phyloP scores from a whole-genome alignment of 2,797 vertebrate genomes.

The Betta splendens region DNA sequence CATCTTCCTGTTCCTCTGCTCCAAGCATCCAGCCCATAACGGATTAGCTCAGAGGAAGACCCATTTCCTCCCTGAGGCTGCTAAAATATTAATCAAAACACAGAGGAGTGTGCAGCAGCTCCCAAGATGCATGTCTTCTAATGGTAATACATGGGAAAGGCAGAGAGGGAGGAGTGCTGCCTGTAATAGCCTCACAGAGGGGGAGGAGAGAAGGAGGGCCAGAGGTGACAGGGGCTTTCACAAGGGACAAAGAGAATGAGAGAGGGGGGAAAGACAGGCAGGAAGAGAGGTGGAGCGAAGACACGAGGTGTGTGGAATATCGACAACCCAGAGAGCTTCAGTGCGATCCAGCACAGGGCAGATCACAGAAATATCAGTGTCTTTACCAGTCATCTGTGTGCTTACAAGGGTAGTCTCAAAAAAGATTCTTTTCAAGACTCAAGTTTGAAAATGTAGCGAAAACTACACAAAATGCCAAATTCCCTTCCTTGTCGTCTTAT shows the following conservation, averaged over 20 bases:
- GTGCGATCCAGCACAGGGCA: constrained; percentile 47
- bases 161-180: constrained; percentile 88
- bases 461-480: constrained; percentile 56
- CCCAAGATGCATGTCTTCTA: constrained; percentile 94
- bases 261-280: constrained; percentile 63
- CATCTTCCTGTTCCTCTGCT: constrained; percentile 76
- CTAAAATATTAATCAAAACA: constrained; percentile 99
- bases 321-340: constrained; percentile 59
- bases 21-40: constrained; percentile 85
- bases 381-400: constrained; percentile 44
- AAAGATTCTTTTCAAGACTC: no score
- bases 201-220: constrained; percentile 81
- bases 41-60: constrained; percentile 94
- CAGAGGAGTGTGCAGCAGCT: constrained; percentile 90
- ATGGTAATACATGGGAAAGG: constrained; percentile 89
- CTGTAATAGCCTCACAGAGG: constrained; percentile 86
- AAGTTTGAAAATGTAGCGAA: constrained; percentile 65
- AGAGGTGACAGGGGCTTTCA: constrained; percentile 81
- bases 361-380: constrained; percentile 68
- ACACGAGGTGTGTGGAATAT: constrained; percentile 78
- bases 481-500: constrained; percentile 39
- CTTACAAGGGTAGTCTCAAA: constrained; percentile 48
- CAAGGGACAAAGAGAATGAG: constrained; percentile 72
- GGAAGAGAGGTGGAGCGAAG: constrained; percentile 63
- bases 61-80: constrained; percentile 92